A percentile compares a stretch with the other conserved stretches of the same genome.
phyloP scores from a whole-genome alignment of 2,113 vertebrate species.

The Crotalus helleri region DNA sequence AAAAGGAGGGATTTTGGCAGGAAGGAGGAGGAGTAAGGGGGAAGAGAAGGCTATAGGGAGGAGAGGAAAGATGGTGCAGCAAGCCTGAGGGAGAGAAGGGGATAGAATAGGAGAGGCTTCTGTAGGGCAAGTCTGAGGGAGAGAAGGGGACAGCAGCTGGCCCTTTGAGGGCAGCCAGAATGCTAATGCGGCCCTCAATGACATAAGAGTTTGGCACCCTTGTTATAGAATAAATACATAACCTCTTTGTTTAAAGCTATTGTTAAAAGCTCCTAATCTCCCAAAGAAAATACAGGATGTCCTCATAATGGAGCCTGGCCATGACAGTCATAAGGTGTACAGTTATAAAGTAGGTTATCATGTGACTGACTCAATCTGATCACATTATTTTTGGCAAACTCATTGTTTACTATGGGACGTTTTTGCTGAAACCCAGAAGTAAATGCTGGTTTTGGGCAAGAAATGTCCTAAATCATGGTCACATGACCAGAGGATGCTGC shows the following conservation, averaged over 20 bases:
- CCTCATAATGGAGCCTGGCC: neutral
- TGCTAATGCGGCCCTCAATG: no score
- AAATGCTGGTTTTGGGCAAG: neutral
- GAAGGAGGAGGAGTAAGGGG: no score
- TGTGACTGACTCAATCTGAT: neutral
- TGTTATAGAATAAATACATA: neutral
- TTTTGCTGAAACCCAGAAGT: neutral
- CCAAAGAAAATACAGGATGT: neutral
- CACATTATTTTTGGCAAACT: neutral
- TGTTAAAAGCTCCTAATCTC: constrained; percentile 3
- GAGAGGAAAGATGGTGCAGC: no score
- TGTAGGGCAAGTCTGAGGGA: no score
- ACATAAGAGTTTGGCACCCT: no score
- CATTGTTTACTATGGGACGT: neutral
- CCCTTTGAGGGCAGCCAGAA: no score
- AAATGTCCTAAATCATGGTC: neutral
- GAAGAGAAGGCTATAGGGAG: no score
- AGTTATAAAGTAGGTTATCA: neutral
- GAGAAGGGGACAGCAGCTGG: no score
- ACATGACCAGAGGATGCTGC: neutral
- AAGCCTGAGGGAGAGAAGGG: no score
- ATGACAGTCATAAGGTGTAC: neutral
- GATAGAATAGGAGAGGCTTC: no score
- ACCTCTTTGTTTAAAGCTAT: neutral
- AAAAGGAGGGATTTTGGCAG: no score